Conservation (phyloP, 1,140 invertebrate genomes). For the Chironomus striatipennis region DNA sequence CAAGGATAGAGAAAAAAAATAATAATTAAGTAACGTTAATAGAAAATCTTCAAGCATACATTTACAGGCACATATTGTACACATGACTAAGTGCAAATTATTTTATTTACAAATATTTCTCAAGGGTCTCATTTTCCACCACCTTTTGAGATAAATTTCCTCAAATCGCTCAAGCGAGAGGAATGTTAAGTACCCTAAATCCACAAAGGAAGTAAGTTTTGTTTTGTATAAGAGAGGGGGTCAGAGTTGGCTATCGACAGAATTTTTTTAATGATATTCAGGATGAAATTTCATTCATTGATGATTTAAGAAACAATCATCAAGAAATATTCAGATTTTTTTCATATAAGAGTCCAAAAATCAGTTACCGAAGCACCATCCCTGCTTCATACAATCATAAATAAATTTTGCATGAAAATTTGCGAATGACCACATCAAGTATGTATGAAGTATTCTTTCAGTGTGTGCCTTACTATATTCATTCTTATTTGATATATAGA, state of each 20-base stretch:
- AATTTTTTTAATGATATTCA: no score
- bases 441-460: background rate
- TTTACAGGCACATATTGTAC: no score
- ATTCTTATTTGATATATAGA: background rate
- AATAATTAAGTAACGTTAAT: no score
- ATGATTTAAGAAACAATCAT: no score
- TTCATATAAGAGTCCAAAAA: no score
- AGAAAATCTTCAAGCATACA: no score
- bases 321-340: no score
- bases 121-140: background rate
- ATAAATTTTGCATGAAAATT: background rate
- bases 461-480: background rate
- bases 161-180: background rate
- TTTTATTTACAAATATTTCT: background rate
- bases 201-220: background rate
- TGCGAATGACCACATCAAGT: background rate
- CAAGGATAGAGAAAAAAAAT: no score
- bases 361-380: no score
- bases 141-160: background rate
- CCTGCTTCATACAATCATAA: background rate
- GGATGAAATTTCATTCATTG: no score
- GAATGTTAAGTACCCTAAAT: background rate
- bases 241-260: background rate
- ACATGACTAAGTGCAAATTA: no score
- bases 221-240: background rate